Percentiles rank a stretch among this genome's conserved stretches.
These are phyloP conservation scores for Linurgus olivaceus DNA, from an alignment of 2,797 vertebrate species.

Conservation along the genomic window DNA sequence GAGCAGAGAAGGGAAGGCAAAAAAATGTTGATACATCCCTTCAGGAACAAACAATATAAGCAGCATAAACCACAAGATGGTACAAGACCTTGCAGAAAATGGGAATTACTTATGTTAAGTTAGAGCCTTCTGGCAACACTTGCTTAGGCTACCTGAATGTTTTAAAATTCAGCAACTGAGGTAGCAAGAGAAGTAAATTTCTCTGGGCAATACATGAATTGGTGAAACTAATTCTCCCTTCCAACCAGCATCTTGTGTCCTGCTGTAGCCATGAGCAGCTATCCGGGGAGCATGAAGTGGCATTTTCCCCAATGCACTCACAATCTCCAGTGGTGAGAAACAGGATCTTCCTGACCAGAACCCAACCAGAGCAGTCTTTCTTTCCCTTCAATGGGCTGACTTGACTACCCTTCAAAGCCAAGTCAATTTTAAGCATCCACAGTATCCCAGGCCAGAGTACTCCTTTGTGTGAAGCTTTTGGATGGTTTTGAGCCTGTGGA, in stretches of 20 bases:
- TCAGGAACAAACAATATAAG: not conserved
- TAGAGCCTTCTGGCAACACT: not conserved
- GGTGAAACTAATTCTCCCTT: not conserved
- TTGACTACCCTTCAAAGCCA: not conserved
- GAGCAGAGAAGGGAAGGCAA: not conserved
- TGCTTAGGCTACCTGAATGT: not conserved
- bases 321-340: not conserved
- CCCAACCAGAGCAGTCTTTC: not conserved
- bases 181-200: not conserved
- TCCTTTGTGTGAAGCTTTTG: not conserved
- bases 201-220: not conserved
- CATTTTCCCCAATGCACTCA: not conserved
- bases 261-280: rapidly evolving
- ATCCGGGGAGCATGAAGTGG: not conserved
- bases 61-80: not conserved
- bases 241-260: not conserved
- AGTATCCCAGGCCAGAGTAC: not conserved
- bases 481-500: not conserved
- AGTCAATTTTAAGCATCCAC: not conserved
- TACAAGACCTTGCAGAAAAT: not conserved
- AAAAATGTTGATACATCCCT: not conserved
- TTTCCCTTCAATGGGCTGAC: not conserved
- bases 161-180: not conserved
- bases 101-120: not conserved
- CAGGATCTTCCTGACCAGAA: not conserved